Conservation (phyloP, 2,113 vertebrate species). For the Marmota flaviventris region DNA sequence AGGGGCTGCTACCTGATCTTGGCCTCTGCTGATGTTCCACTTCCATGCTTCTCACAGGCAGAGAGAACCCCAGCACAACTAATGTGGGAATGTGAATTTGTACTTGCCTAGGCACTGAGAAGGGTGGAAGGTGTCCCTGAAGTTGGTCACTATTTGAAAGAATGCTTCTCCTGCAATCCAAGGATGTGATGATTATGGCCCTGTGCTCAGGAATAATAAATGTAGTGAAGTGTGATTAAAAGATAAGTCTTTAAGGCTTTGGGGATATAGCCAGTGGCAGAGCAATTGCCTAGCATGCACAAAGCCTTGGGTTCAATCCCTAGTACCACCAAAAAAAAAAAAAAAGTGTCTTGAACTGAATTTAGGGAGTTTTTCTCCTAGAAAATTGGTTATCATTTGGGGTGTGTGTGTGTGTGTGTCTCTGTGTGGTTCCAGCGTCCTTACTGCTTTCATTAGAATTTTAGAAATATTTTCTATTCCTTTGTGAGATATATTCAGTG, state of each 20-base stretch:
- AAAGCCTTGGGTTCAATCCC: background rate
- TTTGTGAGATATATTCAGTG: constrained; percentile 5
- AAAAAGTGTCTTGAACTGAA: background rate
- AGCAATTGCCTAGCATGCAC: background rate
- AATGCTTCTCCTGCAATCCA: background rate
- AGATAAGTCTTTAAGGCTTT: background rate
- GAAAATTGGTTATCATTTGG: constrained; percentile 1
- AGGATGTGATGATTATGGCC: background rate
- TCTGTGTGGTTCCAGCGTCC: background rate
- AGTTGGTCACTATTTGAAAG: background rate
- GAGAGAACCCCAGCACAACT: background rate
- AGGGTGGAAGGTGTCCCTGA: background rate
- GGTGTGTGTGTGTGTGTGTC: background rate
- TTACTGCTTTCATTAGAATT: constrained; percentile 42
- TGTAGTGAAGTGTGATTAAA: background rate
- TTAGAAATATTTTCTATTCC: constrained; percentile 45
- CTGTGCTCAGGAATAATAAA: background rate
- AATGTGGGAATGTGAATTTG: background rate
- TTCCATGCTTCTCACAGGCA: background rate
- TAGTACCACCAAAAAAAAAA: background rate
- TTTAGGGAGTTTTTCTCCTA: background rate
- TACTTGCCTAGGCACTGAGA: background rate
- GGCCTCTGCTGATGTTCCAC: background rate
- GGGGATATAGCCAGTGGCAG: background rate
- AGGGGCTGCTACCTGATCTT: background rate